Base-by-base conservation (phyloP, 1,140 invertebrate genomes). In the Halesus radiatus region DNA sequence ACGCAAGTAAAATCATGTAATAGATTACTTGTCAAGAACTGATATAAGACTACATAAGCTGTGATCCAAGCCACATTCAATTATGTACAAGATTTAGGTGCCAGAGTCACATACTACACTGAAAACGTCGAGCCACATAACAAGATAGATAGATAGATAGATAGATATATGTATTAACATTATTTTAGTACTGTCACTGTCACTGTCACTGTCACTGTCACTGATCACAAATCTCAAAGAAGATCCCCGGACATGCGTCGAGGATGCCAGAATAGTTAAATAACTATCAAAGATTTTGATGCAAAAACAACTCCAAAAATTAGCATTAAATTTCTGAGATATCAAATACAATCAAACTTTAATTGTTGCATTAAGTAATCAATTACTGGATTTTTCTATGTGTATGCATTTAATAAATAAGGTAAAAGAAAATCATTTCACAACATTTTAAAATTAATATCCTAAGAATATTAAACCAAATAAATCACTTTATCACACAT, bases 61-160 rank as follows among this genome's bases (percentile, higher is more conserved):
- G 82, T 83, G 82, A 83, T 83, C 82, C 77, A 83, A 83, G 82
- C 82, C 82, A 81, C 82, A 83, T 83, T 83, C 82, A 83, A 81
- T 68, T 83, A 81, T 83, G 80, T 81, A 83, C 80, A 83, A 83
- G 80, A 80, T 83, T 81, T 81, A 77, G 82, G 82, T 83, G 82
- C 82, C 77, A 83, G 79, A 80, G 82, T 83, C 78, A 75, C 72
- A 83, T 80, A 83, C 80, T 83, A 83, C 82, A 81, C 68, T 83
- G 72, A 83, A 83, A 79, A 82, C 80, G 74, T 83, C 80, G 80
- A 81, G 80, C 80, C 80, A 83, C 82, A 83, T 80, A 79, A 83
- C 82, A 83, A 80, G 74, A 81, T 83, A 45, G 37, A 45, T 45
- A 45, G 37, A 45, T 45, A 32, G 32, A n/a, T n/a, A n/a, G 2